A percentile compares a stretch with the other conserved stretches of the same genome.
phyloP scores from a whole-genome alignment of 2,113 vertebrate genomes.

The Procavia capensis region DNA sequence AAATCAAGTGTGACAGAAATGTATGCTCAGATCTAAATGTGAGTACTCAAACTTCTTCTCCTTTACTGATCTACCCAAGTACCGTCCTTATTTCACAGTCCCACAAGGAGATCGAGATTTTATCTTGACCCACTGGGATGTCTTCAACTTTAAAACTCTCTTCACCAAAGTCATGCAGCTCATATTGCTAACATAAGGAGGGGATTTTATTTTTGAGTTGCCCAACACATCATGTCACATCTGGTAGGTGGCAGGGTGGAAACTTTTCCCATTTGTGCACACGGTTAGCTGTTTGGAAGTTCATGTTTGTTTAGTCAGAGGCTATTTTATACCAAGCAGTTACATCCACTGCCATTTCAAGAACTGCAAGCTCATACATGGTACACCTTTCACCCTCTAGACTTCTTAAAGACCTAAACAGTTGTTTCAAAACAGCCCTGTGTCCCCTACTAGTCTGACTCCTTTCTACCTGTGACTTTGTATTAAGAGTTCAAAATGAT shows the following conservation, averaged over 20 bases:
- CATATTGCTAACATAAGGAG: neutral
- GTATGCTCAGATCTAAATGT: neutral
- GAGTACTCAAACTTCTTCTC: neutral
- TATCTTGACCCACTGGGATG: neutral
- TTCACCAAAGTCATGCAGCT: neutral
- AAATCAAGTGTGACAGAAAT: neutral
- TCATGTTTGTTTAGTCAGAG: neutral
- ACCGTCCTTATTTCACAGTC: neutral
- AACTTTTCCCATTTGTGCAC: neutral
- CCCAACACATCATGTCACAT: neutral
- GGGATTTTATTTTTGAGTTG: neutral
- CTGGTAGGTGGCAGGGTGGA: neutral
- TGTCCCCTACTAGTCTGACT: neutral
- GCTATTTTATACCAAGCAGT: neutral
- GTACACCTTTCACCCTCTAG: neutral
- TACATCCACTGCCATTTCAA: neutral
- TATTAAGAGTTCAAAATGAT: constrained; percentile 29
- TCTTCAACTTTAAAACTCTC: neutral
- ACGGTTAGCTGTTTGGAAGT: constrained; percentile 18
- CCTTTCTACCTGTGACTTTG: neutral
- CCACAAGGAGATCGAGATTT: neutral
- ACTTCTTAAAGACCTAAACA: neutral
- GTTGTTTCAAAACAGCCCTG: neutral
- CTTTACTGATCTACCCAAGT: neutral
- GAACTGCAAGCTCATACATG: neutral